Percentiles rank a stretch among this genome's conserved stretches.
Evolutionary conservation across 2,113 vertebrate species (phyloP).

Genomic region (Varanus komodoensis): DNA sequence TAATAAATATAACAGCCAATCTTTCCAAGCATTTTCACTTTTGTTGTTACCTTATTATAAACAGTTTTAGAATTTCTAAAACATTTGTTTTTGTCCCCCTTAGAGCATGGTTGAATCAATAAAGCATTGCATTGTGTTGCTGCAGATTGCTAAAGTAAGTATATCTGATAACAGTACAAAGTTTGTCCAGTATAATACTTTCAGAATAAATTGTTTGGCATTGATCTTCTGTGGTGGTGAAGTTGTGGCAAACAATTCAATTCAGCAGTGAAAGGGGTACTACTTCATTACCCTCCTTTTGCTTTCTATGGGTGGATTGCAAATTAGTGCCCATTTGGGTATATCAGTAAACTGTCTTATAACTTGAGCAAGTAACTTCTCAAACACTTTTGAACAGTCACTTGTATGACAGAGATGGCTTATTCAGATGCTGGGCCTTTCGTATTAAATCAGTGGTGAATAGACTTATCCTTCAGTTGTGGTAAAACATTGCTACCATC

Average conservation of each 20-base stretch:
- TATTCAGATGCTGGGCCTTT: not conserved
- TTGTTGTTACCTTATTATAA: not conserved
- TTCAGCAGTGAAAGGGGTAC: not conserved
- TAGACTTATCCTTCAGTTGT: not conserved
- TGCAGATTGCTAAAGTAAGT: slow-evolving; percentile 99
- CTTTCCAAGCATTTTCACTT: not conserved
- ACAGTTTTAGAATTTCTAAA: slow-evolving; percentile 21
- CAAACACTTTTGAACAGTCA: not conserved
- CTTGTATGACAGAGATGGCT: not conserved
- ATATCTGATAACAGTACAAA: slow-evolving; percentile 11
- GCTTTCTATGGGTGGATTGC: not conserved
- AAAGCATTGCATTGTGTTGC: slow-evolving; percentile 99
- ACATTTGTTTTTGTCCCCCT: slow-evolving; percentile 66
- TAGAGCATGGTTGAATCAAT: slow-evolving; percentile 99
- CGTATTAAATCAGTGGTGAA: slow-evolving; percentile 4
- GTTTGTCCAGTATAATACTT: not conserved
- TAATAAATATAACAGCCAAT: not conserved
- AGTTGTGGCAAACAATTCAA: not conserved
- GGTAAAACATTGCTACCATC: not conserved
- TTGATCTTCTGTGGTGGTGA: not conserved
- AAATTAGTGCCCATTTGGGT: not conserved
- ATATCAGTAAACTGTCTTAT: not conserved
- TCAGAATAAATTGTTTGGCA: not conserved
- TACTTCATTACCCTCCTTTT: not conserved
- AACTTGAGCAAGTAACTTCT: not conserved